Evolutionary conservation across 2,797 vertebrate species (phyloP), one percentile per base, ranked within the genome.

Genomic region (Spondyliosoma cantharus): DNA sequence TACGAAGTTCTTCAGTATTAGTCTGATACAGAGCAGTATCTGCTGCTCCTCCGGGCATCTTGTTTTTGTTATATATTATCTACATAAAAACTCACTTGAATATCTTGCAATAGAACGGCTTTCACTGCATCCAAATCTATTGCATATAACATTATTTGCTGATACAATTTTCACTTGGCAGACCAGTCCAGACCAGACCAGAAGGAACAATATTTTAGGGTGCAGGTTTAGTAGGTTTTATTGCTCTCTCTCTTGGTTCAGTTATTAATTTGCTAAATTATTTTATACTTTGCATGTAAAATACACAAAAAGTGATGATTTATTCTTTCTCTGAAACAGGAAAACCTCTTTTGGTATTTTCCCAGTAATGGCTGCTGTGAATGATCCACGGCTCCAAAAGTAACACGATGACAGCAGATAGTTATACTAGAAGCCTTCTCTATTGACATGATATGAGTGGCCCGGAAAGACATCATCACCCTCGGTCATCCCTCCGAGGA

Each of bases 381-480:
- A 16, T 42, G 7, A 49, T 46, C 42, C 45, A 45, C 4, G 24
- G 27, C 70, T 77, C 58, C 58, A 59, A 60, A 58, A 72, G 43
- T 43, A 63, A 45, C 29, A 80, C 43, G 37, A 3, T 42, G 37
- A 67, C 46, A 57, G 48, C 54, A 49, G 29, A 68, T 42, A 48
- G 65, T 57, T 50, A 20, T 25, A 54, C 43, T 14, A 53, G 56
- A 57, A 59, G 72, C 71, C 77, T 50, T 27, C 7, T 63, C 60
- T 37, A 65, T 63, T 75, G 53, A 81, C 49, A 54, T 20, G 65
- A 50, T 22, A 73, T 14, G 27, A 62, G 32, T 7, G 15, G 58
- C 67, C 45, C 67, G 83, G 74, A 82, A 76, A 81, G 67, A 76
- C 72, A 52, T 77, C 54, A 37, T 65, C 53, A 43, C 43, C 67